Base-by-base conservation (phyloP, 2,888 invertebrate genomes). In the Tipula helvola region DNA sequence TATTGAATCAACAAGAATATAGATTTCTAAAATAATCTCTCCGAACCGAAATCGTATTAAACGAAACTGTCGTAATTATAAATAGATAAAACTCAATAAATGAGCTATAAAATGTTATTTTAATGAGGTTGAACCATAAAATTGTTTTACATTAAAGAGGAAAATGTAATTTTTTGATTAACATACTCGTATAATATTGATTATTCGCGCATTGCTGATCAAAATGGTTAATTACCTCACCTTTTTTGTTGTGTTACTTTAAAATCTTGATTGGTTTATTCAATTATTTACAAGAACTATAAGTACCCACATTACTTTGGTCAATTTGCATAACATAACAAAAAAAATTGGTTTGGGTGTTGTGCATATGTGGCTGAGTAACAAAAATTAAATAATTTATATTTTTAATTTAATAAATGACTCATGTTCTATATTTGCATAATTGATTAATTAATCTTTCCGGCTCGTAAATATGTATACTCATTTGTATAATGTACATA, bases 381-480 rank as follows among this genome's bases (percentile, higher is more conserved):
- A 71, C 52, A 71, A 71, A 71, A 28, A 28, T 3, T 28, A 13
- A 28, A 71, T 71, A 10, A 28, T 71, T 52, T 16, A 2, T 44
- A 12, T 44, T 10, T 57, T 16, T 57, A 57, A 71, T 71, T 71
- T 71, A 71, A 28, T 71, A 28, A 71, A 28, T 71, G 71, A 71
- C 28, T 71, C 71, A 71, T 71, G 28, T 28, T 28, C 71, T 71
- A 28, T 28, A 28, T 71, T 71, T 71, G 71, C 71, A 71, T 71
- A 71, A 71, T 71, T 71, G 71, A 71, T 71, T 71, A 71, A 71
- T 71, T 71, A 71, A 71, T 71, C 71, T 71, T 71, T 71, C 71
- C 71, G 71, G 8, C 16, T 57, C 52, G 7, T 57, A 16, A 57
- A 18, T 28, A 71, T n/a, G n/a, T n/a, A n/a, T 13, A 71, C 3